These are phyloP conservation scores for Centropristis striata DNA, from an alignment of 2,113 vertebrate species.

Conservation along the genomic window DNA sequence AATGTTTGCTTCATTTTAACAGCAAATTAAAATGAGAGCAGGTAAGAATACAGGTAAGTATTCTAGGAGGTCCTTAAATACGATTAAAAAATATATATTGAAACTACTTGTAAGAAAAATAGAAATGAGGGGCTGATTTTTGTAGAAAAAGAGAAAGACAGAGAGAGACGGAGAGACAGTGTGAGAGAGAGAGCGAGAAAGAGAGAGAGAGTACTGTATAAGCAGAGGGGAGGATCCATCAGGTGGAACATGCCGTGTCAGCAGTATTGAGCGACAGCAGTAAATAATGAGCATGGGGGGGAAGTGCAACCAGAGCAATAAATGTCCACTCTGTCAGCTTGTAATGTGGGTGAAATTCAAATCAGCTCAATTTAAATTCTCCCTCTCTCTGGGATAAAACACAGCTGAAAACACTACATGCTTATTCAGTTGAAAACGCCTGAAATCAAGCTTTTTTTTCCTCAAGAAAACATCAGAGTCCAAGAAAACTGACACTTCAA, in stretches of 20 bases:
- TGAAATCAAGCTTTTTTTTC: not conserved
- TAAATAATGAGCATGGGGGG: constrained; percentile 49
- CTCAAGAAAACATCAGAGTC: constrained; percentile 11
- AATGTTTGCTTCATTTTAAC: too few relatives aligned
- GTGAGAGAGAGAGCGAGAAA: not conserved
- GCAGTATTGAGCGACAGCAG: constrained; percentile 56
- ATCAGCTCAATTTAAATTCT: constrained; percentile 31
- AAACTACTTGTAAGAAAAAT: not conserved
- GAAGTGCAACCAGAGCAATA: constrained; percentile 53
- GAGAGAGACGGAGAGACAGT: constrained; percentile 1
- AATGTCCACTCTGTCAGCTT: constrained; percentile 42
- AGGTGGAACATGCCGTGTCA: constrained; percentile 48
- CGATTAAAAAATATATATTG: not conserved
- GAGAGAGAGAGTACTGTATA: constrained; percentile 2
- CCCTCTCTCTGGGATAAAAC: not conserved
- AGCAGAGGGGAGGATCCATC: constrained; percentile 22
- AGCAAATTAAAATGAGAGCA: not conserved
- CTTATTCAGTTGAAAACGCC: not conserved
- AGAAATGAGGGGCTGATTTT: not conserved
- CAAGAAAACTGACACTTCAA: constrained; percentile 25
- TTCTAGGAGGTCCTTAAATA: not conserved
- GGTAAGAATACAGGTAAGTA: not conserved
- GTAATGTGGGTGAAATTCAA: constrained; percentile 33
- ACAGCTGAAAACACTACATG: not conserved
- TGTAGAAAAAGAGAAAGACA: not conserved